A percentile compares a stretch with the other conserved stretches of the same genome.
These are phyloP conservation scores for Grammomys surdaster DNA, from an alignment of 2,113 vertebrate species.

Conservation along the genomic window DNA sequence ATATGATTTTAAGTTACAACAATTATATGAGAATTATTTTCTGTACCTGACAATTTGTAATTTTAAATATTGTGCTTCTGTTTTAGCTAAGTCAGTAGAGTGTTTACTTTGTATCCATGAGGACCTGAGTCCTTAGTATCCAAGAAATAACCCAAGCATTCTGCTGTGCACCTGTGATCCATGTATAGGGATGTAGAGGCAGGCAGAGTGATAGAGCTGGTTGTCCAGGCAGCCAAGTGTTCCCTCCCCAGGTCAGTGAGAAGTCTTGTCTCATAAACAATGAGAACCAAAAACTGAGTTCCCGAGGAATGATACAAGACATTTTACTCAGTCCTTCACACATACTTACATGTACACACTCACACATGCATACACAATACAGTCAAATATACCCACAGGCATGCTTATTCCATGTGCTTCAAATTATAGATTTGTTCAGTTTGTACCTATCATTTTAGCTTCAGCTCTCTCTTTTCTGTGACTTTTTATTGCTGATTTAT, in stretches of 20 bases:
- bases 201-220: not conserved
- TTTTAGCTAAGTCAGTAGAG: not conserved
- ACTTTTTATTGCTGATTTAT: not conserved
- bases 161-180: not conserved
- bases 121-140: not conserved
- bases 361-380: too few relatives aligned
- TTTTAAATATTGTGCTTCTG: not conserved
- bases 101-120: not conserved
- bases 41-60: not conserved
- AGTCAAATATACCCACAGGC: not conserved
- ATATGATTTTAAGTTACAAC: not conserved
- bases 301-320: not conserved
- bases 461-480: not conserved
- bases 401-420: not conserved
- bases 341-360: not conserved
- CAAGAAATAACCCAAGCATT: not conserved
- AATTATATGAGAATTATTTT: not conserved
- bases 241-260: not conserved
- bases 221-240: not conserved
- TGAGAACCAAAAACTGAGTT: not conserved
- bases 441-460: not conserved
- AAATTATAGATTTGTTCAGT: not conserved
- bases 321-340: not conserved
- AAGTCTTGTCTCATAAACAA: not conserved
- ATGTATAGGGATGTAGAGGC: not conserved